phyloP scores from a whole-genome alignment of 2,113 vertebrate species.

The Sula dactylatra region DNA sequence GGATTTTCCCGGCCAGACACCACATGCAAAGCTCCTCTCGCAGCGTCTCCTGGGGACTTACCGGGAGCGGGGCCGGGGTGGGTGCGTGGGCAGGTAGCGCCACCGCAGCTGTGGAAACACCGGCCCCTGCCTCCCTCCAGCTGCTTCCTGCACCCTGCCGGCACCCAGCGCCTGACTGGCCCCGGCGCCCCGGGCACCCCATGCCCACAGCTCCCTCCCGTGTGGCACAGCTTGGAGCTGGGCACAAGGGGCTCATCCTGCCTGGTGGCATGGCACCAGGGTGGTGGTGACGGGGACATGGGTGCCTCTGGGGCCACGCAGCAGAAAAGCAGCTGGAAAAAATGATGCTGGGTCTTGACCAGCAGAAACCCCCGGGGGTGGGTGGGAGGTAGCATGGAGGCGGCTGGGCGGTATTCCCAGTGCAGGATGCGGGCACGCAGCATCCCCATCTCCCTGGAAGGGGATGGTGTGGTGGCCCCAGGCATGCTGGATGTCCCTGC shows the following conservation, averaged over 20 bases:
- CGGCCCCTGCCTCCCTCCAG: not conserved
- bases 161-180: not conserved
- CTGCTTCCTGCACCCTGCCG: not conserved
- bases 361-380: accelerated
- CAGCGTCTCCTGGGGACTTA: not conserved
- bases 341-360: not conserved
- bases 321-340: not conserved
- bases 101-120: not conserved
- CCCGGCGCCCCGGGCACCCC: not conserved
- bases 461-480: accelerated
- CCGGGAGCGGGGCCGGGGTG: not conserved
- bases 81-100: not conserved
- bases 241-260: not conserved
- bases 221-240: not conserved
- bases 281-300: accelerated
- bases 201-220: accelerated
- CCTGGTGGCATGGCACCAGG: accelerated
- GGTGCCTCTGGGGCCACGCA: accelerated
- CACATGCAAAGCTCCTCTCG: not conserved
- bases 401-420: accelerated
- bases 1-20: not conserved
- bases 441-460: accelerated
- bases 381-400: not conserved
- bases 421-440: accelerated
- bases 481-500: accelerated